Conservation (phyloP, 2,888 invertebrate species). For the Agrilus cyanescens region DNA sequence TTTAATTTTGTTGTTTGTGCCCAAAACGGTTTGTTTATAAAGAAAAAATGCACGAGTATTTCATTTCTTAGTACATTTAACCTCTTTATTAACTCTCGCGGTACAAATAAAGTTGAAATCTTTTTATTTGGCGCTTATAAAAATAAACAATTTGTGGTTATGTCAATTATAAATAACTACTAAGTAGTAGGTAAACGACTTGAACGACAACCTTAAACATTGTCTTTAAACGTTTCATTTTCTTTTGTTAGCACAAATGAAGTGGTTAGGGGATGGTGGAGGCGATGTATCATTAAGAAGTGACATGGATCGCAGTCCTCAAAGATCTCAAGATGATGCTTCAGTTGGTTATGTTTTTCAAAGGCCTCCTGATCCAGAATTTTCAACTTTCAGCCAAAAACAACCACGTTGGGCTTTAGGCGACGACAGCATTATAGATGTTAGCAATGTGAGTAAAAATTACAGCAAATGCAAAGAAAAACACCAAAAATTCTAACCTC, state of each 20-base stretch:
- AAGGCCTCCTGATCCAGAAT: constrained; percentile 69
- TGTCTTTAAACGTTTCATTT: not conserved
- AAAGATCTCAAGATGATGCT: constrained; percentile 78
- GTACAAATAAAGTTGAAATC: too few species aligned
- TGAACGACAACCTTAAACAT: too few species aligned
- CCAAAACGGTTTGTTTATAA: too few species aligned
- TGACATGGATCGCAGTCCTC: constrained; percentile 56
- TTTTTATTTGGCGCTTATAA: not conserved
- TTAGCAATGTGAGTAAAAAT: constrained; percentile 37
- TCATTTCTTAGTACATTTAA: too few species aligned
- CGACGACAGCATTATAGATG: constrained; percentile 80
- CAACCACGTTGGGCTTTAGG: constrained; percentile 77
- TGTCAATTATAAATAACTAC: too few species aligned
- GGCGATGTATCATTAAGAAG: constrained; percentile 49
- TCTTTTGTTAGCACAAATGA: constrained; percentile 46
- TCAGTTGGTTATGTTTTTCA: constrained; percentile 89
- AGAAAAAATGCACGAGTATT: too few species aligned
- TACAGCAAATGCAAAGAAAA: too few species aligned
- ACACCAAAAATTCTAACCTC: too few species aligned
- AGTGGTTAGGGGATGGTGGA: constrained; percentile 62
- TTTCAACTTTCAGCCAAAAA: constrained; percentile 58
- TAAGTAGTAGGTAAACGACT: too few species aligned
- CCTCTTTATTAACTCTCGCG: too few species aligned
- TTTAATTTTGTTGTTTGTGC: too few species aligned
- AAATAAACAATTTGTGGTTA: too few species aligned